Evolutionary conservation across 2,888 invertebrate genomes (phyloP), one percentile per base, ranked within the genome.

Genomic region (Gnatocerus cornutus): DNA sequence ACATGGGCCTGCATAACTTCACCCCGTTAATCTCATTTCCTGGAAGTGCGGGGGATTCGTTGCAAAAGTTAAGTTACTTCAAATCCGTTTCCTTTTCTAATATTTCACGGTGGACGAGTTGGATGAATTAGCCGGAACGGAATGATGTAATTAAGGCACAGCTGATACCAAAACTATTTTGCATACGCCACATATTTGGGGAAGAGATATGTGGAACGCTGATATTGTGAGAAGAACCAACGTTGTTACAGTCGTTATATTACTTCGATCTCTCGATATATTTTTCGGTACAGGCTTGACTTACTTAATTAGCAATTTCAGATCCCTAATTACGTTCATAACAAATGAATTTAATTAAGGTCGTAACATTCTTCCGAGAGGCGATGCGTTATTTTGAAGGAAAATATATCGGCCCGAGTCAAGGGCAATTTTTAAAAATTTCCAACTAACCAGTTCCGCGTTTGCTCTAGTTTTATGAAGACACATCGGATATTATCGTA

Each of bases 121-220:
- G 70, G 63, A 67, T 67, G 71, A 67, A 71, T 71, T 67, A 64
- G 68, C 63, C 39, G 58, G 52, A 45, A 58, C 45, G 59, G 68
- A 68, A 71, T 67, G 27, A 67, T 21, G 68, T 68, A 68, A 71
- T 71, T 71, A 71, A 68, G 67, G 58, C 58, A 55, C 71, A 71
- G 68, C 71, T 71, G 71, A 56, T 63, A 59, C 68, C 63, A 53
- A n/a, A 71, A 71, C 67, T 71, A 62, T 71, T 71, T 68, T 71
- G 68, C 71, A 71, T 71, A 68, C 71, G 58, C 67, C 71, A 71
- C 71, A 68, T 71, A 71, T 68, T 71, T 71, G 48, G 45, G 21
- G 27, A 56, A 58, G 59, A 30, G 33, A 59, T 59, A 43, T 48
- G 53, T 9, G 41, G 10, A 29, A n/a, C n/a, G 41, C 12, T 41